phyloP scores from a whole-genome alignment of 1,140 invertebrate genomes.

The Drosophila lacertosa region DNA sequence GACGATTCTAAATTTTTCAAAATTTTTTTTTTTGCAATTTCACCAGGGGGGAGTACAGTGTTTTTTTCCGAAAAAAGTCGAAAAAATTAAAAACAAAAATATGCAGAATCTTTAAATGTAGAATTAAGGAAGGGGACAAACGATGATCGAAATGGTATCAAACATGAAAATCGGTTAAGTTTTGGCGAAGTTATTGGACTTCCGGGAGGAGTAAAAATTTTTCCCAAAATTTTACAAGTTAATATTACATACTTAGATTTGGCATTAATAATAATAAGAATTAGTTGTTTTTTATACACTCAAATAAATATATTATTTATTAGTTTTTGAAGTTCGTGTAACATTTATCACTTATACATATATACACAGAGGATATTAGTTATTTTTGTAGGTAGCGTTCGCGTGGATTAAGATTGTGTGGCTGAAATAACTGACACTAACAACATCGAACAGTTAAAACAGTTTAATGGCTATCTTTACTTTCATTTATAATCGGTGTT shows the following conservation, averaged over 20 bases:
- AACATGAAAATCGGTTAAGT: no score
- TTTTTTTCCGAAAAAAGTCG: no score
- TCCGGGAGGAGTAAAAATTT: no score
- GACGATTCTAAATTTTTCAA: no score
- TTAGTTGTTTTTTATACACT: slow-evolving; percentile 43
- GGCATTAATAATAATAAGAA: neutral
- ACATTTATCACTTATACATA: slow-evolving; percentile 21
- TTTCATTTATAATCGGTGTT: neutral
- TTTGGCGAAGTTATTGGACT: no score
- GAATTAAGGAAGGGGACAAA: no score
- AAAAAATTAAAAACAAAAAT: no score
- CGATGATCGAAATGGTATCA: no score
- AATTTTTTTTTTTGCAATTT: no score
- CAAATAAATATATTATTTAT: slow-evolving; percentile 74
- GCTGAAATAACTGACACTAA: slow-evolving; percentile 31
- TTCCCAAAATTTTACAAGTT: no score
- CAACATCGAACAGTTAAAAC: slow-evolving; percentile 66
- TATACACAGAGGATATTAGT: slow-evolving; percentile 16
- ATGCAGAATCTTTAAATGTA: no score
- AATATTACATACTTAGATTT: neutral
- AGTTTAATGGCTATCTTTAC: slow-evolving; percentile 14
- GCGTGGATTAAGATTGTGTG: neutral
- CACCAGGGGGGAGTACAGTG: no score
- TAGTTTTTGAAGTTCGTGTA: slow-evolving; percentile 37
- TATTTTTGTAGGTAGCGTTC: slow-evolving; percentile 1